These are phyloP conservation scores for Chaunax sp. DNA, from an alignment of 2,797 vertebrate genomes.

Conservation along the genomic window DNA sequence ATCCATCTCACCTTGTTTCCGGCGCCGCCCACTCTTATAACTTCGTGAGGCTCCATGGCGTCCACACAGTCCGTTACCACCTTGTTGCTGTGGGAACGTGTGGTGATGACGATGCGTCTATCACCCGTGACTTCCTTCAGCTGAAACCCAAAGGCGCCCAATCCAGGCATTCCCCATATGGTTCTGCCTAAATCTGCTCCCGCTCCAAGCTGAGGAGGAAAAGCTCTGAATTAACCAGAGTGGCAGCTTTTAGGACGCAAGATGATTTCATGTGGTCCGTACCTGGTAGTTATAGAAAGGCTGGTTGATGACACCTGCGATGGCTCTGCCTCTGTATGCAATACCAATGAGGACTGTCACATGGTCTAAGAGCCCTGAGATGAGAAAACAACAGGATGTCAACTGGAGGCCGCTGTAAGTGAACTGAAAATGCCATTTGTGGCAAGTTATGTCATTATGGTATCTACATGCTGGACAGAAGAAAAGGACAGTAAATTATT, in stretches of 20 bases:
- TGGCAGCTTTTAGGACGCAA: background rate
- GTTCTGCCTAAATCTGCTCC: conserved; percentile 89
- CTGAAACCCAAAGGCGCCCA: conserved; percentile 95
- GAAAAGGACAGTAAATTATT: background rate
- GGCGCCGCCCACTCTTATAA: conserved; percentile 94
- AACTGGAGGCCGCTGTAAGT: conserved; percentile 3
- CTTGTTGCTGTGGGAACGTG: conserved; percentile 94
- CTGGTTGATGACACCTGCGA: conserved; percentile 97
- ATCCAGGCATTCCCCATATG: conserved; percentile 93
- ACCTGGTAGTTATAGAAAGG: conserved; percentile 99
- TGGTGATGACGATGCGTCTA: conserved; percentile 91
- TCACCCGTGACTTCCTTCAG: conserved; percentile 88
- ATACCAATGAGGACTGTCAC: conserved; percentile 98
- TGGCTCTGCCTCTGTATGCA: conserved; percentile 92
- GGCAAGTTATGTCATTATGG: background rate
- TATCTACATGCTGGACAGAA: conserved; percentile 1
- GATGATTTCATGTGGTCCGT: conserved; percentile 7
- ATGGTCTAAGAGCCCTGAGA: conserved; percentile 94
- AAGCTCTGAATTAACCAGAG: background rate
- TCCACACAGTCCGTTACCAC: conserved; percentile 90
- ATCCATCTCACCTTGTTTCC: conserved; percentile 92
- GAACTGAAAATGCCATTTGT: background rate
- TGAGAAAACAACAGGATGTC: conserved; percentile 33
- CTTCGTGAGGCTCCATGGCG: conserved; percentile 91
- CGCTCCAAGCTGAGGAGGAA: conserved; percentile 83